Evolutionary conservation across 2,797 vertebrate species (phyloP).

Genomic region (Trichosurus vulpecula): DNA sequence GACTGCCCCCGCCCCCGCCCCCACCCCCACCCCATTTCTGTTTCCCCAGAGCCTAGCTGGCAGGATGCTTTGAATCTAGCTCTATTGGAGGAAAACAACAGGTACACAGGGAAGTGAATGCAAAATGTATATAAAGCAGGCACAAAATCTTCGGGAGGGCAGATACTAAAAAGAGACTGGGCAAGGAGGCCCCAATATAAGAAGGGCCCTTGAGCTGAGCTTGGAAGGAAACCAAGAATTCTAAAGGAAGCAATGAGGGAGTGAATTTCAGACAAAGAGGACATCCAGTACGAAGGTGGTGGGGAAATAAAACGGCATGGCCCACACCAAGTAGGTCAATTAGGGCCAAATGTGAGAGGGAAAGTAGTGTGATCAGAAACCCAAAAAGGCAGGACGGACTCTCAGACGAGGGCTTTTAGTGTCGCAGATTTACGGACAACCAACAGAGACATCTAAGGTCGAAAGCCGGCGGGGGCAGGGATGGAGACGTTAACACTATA

Average conservation of each 20-base stretch:
- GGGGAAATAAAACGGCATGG: neutral
- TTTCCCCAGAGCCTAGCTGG: neutral
- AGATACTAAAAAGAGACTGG: neutral
- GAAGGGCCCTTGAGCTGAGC: neutral
- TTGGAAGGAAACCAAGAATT: neutral
- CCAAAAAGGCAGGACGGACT: neutral
- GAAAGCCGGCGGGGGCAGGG: neutral
- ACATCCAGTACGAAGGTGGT: neutral
- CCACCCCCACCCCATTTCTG: neutral
- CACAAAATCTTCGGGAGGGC: neutral
- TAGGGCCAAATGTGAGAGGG: neutral
- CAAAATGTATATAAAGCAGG: neutral
- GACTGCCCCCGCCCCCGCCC: neutral
- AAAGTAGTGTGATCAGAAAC: neutral
- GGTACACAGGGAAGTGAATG: neutral
- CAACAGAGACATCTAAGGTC: neutral
- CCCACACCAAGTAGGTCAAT: too few relatives aligned
- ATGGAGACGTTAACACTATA: neutral
- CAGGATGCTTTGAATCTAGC: neutral
- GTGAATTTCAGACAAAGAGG: neutral
- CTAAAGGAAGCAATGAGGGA: neutral
- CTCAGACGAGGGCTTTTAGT: neutral
- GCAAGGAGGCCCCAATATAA: neutral
- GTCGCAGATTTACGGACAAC: neutral
- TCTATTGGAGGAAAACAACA: neutral